These are phyloP conservation scores for Agrotis ipsilon DNA, from an alignment of 2,888 invertebrate genomes.

Conservation along the genomic window DNA sequence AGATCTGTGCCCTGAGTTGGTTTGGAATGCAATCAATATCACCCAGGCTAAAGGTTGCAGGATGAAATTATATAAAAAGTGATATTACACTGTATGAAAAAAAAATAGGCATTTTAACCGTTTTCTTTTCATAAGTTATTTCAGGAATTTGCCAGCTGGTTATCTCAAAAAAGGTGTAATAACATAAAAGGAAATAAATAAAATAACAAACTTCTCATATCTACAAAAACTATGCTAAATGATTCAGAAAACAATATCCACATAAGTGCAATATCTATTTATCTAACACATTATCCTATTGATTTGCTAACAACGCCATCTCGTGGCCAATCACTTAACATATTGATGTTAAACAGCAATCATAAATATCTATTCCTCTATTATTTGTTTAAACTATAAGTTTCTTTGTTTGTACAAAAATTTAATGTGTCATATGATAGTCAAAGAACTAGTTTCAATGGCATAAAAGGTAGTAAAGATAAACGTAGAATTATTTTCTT, in stretches of 20 bases:
- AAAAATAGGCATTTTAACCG: too few relatives aligned
- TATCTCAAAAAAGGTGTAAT: not conserved
- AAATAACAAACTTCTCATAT: not conserved
- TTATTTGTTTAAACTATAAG: not conserved
- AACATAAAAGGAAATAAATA: not conserved
- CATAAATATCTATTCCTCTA: slow-evolving; percentile 13
- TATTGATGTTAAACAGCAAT: slow-evolving; percentile 11
- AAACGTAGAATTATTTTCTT: not conserved
- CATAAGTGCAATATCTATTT: slow-evolving; percentile 9
- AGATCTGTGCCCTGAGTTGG: too few relatives aligned
- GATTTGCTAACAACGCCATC: slow-evolving; percentile 51
- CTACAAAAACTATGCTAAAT: slow-evolving; percentile 19
- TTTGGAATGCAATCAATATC: too few relatives aligned
- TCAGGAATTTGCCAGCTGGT: not conserved
- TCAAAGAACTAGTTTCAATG: slow-evolving; percentile 12
- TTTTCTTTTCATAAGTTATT: not conserved
- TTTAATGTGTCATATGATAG: not conserved
- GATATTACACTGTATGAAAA: too few relatives aligned
- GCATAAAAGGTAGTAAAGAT: not conserved
- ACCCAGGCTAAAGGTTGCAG: too few relatives aligned
- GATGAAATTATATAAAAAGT: too few relatives aligned
- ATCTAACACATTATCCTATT: not conserved
- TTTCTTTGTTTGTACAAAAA: slow-evolving; percentile 2
- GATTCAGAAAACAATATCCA: not conserved
- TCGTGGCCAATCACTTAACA: slow-evolving; percentile 51